Evolutionary conservation across 2,113 vertebrate genomes (phyloP).

Genomic region (Ardeotis arabs): DNA sequence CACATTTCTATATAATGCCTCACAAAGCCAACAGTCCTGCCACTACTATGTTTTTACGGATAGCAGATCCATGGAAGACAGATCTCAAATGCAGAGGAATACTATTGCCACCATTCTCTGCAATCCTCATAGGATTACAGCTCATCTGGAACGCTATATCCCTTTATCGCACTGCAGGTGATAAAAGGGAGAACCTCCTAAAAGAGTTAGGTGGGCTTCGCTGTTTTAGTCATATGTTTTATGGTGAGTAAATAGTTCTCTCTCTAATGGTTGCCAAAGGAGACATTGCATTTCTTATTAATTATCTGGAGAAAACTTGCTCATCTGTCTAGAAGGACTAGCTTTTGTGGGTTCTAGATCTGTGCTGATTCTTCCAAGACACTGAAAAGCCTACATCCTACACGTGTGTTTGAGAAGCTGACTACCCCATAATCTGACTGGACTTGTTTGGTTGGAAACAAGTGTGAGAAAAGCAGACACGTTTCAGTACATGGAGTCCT

Average conservation of each 20-base stretch:
- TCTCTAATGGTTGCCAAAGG: background rate
- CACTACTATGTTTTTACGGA: background rate
- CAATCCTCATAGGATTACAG: background rate
- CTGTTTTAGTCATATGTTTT: background rate
- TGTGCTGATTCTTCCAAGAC: background rate
- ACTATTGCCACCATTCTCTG: background rate
- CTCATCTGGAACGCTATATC: background rate
- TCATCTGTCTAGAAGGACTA: background rate
- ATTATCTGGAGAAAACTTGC: background rate
- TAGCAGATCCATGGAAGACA: background rate
- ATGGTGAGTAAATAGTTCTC: background rate
- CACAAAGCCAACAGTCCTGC: background rate
- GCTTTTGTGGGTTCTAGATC: background rate
- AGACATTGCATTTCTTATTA: background rate
- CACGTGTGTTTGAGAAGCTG: background rate
- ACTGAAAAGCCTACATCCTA: background rate
- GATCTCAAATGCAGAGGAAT: background rate
- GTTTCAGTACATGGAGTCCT: background rate
- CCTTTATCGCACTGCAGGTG: background rate
- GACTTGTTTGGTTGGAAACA: background rate
- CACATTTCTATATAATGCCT: background rate
- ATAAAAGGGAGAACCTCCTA: background rate
- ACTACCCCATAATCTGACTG: background rate
- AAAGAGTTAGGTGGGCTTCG: background rate
- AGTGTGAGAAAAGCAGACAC: background rate